Conservation (phyloP, 2,797 vertebrate genomes). For the Microctenopoma lineatum region DNA sequence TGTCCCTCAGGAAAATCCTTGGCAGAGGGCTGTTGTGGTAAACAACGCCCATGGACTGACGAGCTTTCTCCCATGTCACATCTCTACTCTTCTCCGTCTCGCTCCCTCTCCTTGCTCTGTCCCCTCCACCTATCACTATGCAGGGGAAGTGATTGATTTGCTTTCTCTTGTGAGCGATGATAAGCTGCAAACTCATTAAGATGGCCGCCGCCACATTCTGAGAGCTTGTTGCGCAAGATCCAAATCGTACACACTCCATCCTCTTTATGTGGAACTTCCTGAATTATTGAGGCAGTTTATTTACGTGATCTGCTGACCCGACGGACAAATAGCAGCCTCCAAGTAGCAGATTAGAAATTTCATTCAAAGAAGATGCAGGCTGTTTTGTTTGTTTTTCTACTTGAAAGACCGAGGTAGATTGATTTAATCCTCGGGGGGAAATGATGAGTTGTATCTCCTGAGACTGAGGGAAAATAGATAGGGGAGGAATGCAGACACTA, state of each 20-base stretch:
- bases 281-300: constrained; percentile 61
- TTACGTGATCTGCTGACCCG: constrained; percentile 43
- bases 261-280: constrained; percentile 57
- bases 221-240: constrained; percentile 67
- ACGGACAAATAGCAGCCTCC: constrained; percentile 21
- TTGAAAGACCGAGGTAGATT: constrained; percentile 31
- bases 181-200: constrained; percentile 82
- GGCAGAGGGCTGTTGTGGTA: constrained; percentile 68
- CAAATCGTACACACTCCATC: constrained; percentile 61
- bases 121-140: constrained; percentile 46
- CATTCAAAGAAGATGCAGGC: constrained; percentile 20
- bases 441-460: constrained; percentile 42
- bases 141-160: constrained; percentile 80
- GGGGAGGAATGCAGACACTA: constrained; percentile 16
- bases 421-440: constrained; percentile 43
- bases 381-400: constrained; percentile 41
- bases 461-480: constrained; percentile 29
- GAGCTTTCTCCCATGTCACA: constrained; percentile 61
- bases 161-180: constrained; percentile 76
- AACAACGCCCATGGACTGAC: constrained; percentile 66
- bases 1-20: constrained; percentile 78
- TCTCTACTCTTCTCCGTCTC: constrained; percentile 48
- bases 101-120: constrained; percentile 16
- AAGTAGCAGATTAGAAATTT: constrained; percentile 39
- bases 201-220: constrained; percentile 70